These are phyloP conservation scores for Cyclura pinguis DNA, from an alignment of 2,797 vertebrate species.

Conservation along the genomic window DNA sequence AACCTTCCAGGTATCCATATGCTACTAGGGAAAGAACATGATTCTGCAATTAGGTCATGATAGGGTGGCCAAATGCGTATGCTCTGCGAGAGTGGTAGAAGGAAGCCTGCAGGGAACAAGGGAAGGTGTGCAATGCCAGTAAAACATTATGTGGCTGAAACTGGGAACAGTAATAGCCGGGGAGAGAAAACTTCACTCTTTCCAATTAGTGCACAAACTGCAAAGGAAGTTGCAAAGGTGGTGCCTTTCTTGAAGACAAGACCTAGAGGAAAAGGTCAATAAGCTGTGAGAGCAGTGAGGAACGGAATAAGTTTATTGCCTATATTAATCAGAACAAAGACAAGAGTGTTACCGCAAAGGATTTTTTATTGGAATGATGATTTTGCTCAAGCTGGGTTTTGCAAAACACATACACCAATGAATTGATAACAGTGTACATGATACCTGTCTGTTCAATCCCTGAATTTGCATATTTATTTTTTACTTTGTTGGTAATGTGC, in stretches of 20 bases:
- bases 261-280: neutral
- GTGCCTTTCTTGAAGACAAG: neutral
- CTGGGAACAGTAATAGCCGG: neutral
- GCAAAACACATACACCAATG: no score
- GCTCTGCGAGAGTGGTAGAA: neutral
- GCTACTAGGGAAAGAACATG: constrained; percentile 54
- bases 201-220: neutral
- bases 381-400: no score
- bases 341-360: no score
- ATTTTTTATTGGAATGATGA: no score
- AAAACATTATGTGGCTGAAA: constrained; percentile 5
- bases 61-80: constrained; percentile 15
- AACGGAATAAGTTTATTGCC: no score
- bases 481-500: no score
- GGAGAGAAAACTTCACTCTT: neutral
- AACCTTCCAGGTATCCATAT: constrained; percentile 67
- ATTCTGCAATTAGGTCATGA: constrained; percentile 26
- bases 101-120: neutral
- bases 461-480: no score
- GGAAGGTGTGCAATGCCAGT: neutral
- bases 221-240: neutral
- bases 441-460: no score
- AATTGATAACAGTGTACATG: no score
- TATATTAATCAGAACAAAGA: no score
- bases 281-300: neutral